Percentiles rank a stretch among this genome's conserved stretches.
phyloP scores from a whole-genome alignment of 2,797 vertebrate species.

The Gila robusta region DNA sequence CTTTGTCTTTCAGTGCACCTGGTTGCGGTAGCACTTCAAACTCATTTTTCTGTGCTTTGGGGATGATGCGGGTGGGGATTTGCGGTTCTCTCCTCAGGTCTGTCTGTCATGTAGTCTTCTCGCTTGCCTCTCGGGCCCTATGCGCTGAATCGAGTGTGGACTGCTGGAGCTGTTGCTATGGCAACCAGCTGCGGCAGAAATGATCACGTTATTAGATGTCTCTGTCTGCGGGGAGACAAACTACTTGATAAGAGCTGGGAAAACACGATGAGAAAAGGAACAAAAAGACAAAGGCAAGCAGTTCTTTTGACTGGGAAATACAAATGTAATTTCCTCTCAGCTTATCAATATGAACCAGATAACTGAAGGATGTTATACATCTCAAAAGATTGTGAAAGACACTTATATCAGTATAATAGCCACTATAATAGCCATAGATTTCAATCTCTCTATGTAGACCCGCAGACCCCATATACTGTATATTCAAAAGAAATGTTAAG shows the following conservation, averaged over 20 bases:
- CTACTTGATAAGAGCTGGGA: constrained; percentile 64
- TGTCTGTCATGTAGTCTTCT: constrained; percentile 53
- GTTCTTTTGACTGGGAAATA: background rate
- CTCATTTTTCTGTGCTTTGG: constrained; percentile 31
- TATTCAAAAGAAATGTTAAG: background rate
- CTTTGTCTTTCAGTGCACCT: background rate
- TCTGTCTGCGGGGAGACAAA: constrained; percentile 75
- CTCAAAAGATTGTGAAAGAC: constrained; percentile 60
- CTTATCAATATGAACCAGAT: constrained; percentile 75
- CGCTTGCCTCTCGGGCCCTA: constrained; percentile 55
- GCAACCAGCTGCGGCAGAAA: constrained; percentile 72
- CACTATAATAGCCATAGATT: background rate
- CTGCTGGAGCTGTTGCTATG: constrained; percentile 70
- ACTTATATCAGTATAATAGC: constrained; percentile 44
- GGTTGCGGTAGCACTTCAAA: constrained; percentile 18
- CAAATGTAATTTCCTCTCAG: constrained; percentile 53
- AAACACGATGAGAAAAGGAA: constrained; percentile 37
- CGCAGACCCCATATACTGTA: background rate
- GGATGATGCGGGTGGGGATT: constrained; percentile 30
- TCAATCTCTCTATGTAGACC: background rate
- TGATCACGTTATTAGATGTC: constrained; percentile 77
- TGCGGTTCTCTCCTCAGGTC: constrained; percentile 33
- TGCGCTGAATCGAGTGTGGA: constrained; percentile 49
- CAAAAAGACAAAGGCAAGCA: constrained; percentile 11
- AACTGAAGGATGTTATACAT: constrained; percentile 62